Base-by-base conservation (phyloP, 2,888 invertebrate species). In the Cistogaster globosa region DNA sequence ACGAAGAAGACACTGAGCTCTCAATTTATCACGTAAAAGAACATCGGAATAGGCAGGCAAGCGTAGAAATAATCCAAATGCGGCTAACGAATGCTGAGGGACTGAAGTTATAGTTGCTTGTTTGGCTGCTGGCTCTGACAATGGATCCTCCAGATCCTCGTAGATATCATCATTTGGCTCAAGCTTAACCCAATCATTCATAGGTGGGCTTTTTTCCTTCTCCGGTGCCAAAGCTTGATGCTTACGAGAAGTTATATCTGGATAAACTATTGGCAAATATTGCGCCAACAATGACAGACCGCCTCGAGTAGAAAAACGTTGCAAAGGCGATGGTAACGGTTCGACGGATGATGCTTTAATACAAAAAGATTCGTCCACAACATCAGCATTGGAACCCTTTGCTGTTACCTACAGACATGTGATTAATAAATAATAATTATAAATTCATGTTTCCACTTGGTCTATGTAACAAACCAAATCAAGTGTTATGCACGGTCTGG, bases 11-110 rank as follows among this genome's bases (percentile, higher is more conserved):
- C 97, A 97, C 89, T 97, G 96, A 0, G 98, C 98, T 86, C 96
- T 95, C 87, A 96, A 94, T 88, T 97, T 96, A 91, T 97, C 97
- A 87, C 95, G 95, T 36, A 98, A 94, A 86, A 98, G 92, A 58
- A 98, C 96, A 91, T 97, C 97, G 0, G 98, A 98, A 91, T 98
- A 98, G 2, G 97, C 97, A 0, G 98, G 97, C 88, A 98, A 93
- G 88, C 97, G 94, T 26, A 98, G 94, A 91, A 98, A 97, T 82
- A 98, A 93, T 0, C 97, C 97, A 90, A 98, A 97, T 16, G 98
- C 98, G 1, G 97, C 96, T 87, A 98, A 94, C 62, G 98, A 97
- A 93, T 98, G 98, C 74, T 97, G 96, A 8, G 98, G 98, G 77
- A 97, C 96, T 71, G 95, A 94, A n/a, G 94, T 94, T 9, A 94